Evolutionary conservation across 1,140 invertebrate species (phyloP), one percentile per base, ranked within the genome.

Genomic region (Diabrotica undecimpunctata): DNA sequence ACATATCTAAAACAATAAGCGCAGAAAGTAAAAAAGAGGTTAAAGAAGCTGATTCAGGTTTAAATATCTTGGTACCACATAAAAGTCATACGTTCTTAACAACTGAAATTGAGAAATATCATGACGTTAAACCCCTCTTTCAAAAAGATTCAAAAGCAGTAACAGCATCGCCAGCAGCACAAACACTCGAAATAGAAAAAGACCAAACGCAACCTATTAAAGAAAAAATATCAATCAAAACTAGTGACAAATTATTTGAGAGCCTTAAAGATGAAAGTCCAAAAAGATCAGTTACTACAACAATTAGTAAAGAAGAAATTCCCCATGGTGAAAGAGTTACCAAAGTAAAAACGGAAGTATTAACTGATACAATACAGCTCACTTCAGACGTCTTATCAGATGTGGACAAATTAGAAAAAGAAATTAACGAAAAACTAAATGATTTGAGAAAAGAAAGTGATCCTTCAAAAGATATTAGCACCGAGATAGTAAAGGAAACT

Each of bases 61-160:
- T n/a, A 9, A n/a, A 46, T 2, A 46, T 3, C 8, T n/a, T 9
- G 12, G 6, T 35, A 57, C n/a, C 11, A 36, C 52, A 62, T 25
- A 6, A 58, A n/a, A 57, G 50, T 25, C 50, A 58, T 41, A 52
- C 9, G 6, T 64, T 54, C 35, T 14, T 67, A 10, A 57, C 50
- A 51, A 53, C 53, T 11, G 65, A 65, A 66, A 35, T 62, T 55
- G 35, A 64, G 11, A 61, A 54, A 41, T 61, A 64, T 65, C 61
- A 64, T 56, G 65, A 69, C 53, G 51, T 60, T n/a, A 55, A 56
- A 14, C 62, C 52, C 7, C 4, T 13, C 12, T 5, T 2, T 9
- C n/a, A 46, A 5, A 14, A 61, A 13, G 35, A 36, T 61, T 46
- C 41, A n/a, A 9, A 1, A n/a, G 8, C 41, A 9, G 41, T 46